Evolutionary conservation across 2,797 vertebrate species (phyloP).

Genomic region (Microchirus variegatus): DNA sequence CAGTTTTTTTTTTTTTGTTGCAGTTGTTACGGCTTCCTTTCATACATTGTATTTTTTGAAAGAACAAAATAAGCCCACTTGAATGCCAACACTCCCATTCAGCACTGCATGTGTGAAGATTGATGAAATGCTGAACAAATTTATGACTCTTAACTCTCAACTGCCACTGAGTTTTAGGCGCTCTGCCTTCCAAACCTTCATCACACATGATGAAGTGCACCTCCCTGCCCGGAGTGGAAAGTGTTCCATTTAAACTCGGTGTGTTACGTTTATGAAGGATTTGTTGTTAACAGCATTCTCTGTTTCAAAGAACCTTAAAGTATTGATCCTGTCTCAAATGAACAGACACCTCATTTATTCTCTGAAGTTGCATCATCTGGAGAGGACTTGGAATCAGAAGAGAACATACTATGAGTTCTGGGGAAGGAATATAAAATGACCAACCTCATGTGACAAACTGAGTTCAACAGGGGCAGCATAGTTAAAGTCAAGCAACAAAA

Average conservation of each 20-base stretch:
- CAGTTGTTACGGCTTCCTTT: background rate
- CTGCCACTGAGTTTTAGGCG: constrained; percentile 30
- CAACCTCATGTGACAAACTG: background rate
- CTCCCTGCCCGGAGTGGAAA: constrained; percentile 25
- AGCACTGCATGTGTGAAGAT: constrained; percentile 29
- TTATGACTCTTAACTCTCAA: constrained; percentile 31
- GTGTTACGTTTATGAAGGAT: constrained; percentile 59
- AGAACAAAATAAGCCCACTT: background rate
- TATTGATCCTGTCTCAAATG: constrained; percentile 63
- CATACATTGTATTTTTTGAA: background rate
- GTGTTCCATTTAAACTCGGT: constrained; percentile 26
- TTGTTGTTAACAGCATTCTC: constrained; percentile 55
- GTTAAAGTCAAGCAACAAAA: too few species aligned
- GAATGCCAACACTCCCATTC: constrained; percentile 5
- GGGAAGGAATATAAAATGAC: background rate
- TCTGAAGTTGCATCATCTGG: constrained; percentile 20
- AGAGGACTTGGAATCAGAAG: constrained; percentile 20
- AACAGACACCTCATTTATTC: constrained; percentile 62
- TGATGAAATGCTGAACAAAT: constrained; percentile 18
- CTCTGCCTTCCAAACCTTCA: constrained; percentile 17
- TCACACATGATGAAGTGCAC: constrained; percentile 45
- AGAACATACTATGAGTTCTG: constrained; percentile 1
- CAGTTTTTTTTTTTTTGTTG: background rate
- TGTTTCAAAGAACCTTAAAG: constrained; percentile 65
- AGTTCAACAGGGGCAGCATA: too few species aligned